Evolutionary conservation across 2,888 invertebrate genomes (phyloP).

Genomic region (Ophioninae sp.): DNA sequence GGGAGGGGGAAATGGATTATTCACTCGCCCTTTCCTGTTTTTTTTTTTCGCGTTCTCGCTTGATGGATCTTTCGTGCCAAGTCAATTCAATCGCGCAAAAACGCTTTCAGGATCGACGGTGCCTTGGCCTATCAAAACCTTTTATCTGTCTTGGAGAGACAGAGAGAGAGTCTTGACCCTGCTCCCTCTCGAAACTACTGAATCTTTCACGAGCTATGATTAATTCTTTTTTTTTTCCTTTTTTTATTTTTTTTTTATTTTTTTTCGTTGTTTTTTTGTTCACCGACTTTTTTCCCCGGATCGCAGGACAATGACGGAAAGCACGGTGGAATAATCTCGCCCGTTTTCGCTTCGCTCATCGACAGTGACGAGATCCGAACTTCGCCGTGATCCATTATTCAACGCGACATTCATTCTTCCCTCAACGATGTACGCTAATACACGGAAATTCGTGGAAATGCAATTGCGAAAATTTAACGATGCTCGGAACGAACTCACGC

Average conservation of each 20-base stretch:
- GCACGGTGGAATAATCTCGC: neutral
- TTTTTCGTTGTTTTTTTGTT: too few relatives aligned
- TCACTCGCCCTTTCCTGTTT: neutral
- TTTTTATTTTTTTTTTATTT: too few relatives aligned
- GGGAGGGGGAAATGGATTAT: neutral
- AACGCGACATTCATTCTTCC: neutral
- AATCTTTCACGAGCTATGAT: neutral
- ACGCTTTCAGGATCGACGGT: neutral
- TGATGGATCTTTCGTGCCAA: conserved; percentile 2
- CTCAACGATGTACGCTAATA: neutral
- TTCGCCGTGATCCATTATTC: neutral
- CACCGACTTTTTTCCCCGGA: neutral
- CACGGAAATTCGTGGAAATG: neutral
- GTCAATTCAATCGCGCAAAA: neutral
- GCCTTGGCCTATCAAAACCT: neutral
- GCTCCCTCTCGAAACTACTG: neutral
- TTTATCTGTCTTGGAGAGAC: neutral
- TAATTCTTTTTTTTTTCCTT: neutral
- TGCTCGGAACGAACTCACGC: neutral
- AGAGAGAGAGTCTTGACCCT: neutral
- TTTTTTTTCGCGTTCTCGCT: neutral
- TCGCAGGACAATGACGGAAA: neutral
- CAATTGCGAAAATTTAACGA: neutral
- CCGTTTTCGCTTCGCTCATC: neutral
- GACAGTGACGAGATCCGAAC: neutral